A percentile compares a stretch with the other conserved stretches of the same genome.
These are phyloP conservation scores for Pseudomugil tenellus DNA, from an alignment of 2,797 vertebrate species.

Conservation along the genomic window DNA sequence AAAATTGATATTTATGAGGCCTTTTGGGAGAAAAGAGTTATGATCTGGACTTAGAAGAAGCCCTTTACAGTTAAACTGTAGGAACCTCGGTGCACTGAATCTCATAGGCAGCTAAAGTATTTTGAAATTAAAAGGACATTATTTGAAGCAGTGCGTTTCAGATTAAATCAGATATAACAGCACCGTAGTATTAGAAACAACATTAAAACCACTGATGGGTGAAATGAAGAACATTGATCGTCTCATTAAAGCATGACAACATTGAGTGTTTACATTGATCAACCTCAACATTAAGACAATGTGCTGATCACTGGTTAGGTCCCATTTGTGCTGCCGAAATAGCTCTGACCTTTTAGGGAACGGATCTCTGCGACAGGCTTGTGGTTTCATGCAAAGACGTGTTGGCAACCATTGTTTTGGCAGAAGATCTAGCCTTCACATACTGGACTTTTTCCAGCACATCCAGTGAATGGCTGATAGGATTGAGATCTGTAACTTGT, in stretches of 20 bases:
- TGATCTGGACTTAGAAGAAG: constrained; percentile 7
- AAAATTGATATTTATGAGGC: constrained; percentile 5
- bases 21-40: constrained; percentile 3
- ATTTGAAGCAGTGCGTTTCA: background rate
- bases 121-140: background rate
- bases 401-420: background rate
- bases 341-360: background rate
- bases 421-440: background rate
- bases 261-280: background rate
- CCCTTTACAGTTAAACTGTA: constrained; percentile 3
- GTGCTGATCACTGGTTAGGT: background rate
- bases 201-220: background rate
- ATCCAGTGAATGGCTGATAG: background rate
- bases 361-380: background rate
- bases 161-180: background rate
- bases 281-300: constrained; percentile 3
- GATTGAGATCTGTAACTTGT: background rate
- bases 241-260: background rate
- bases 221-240: constrained; percentile 1
- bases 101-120: background rate
- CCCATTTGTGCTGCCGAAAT: background rate
- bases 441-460: background rate
- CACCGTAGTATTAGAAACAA: background rate
- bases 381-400: background rate
- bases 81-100: background rate